Percentiles rank a stretch among this genome's conserved stretches.
phyloP scores from a whole-genome alignment of 2,113 vertebrate genomes.

The Erinaceus europaeus region DNA sequence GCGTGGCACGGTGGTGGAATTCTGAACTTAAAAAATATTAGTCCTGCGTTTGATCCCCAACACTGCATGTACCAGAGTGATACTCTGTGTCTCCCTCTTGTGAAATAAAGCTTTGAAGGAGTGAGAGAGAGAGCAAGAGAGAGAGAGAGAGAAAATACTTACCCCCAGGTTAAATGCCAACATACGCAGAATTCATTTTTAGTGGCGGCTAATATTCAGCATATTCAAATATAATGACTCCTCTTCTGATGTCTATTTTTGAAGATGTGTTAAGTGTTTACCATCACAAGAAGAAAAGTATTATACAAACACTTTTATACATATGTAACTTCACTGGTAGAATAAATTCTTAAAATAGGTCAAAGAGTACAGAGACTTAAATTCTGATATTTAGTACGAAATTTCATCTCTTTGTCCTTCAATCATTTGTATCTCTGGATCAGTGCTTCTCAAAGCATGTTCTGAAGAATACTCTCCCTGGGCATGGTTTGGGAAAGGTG shows the following conservation, averaged over 20 bases:
- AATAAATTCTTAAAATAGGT: conserved; percentile 1
- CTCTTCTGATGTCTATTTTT: conserved; percentile 17
- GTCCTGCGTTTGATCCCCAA: too few species aligned
- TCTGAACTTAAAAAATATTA: too few species aligned
- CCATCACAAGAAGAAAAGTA: too few species aligned
- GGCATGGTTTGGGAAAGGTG: not conserved
- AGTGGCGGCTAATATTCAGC: not conserved
- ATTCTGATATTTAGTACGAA: not conserved
- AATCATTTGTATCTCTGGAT: not conserved
- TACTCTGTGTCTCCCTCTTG: too few species aligned
- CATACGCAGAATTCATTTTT: not conserved
- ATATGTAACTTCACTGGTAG: not conserved
- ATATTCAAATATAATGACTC: not conserved
- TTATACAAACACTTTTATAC: not conserved
- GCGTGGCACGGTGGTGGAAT: too few species aligned
- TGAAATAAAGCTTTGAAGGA: too few species aligned
- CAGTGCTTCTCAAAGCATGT: not conserved
- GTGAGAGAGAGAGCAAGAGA: too few species aligned
- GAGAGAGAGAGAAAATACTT: too few species aligned
- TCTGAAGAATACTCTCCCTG: not conserved
- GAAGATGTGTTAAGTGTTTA: not conserved
- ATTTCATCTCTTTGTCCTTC: not conserved
- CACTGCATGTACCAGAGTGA: too few species aligned
- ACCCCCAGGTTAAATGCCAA: not conserved
- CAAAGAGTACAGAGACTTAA: conserved; percentile 17